phyloP scores from a whole-genome alignment of 2,797 vertebrate species.

The Bradypus variegatus region DNA sequence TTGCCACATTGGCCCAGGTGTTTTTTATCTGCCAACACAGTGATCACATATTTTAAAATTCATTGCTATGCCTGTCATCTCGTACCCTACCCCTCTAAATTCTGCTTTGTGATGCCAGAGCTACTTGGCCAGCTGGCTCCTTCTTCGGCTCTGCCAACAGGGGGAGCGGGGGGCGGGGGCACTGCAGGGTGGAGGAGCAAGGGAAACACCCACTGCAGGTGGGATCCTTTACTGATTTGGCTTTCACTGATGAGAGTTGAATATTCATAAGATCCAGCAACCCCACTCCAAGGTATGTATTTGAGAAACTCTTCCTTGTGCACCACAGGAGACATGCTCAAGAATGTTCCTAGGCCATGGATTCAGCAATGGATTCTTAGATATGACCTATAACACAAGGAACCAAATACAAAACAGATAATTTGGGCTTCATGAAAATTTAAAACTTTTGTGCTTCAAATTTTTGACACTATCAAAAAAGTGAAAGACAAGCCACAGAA shows the following conservation, averaged over 20 bases:
- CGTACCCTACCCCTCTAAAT: background rate
- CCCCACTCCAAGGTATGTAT: background rate
- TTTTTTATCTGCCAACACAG: background rate
- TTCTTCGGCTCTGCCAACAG: background rate
- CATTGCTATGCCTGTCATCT: background rate
- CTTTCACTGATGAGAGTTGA: background rate
- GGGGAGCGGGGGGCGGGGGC: background rate
- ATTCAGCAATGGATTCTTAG: too few species aligned
- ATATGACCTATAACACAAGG: too few species aligned
- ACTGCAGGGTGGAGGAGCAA: background rate
- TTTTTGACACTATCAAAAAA: too few species aligned
- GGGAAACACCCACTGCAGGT: background rate
- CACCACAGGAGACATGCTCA: background rate
- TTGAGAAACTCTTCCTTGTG: background rate
- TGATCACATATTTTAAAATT: background rate
- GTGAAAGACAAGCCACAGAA: too few species aligned
- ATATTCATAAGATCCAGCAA: background rate
- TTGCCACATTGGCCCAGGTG: background rate
- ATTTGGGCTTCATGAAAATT: too few species aligned
- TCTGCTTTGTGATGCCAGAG: background rate
- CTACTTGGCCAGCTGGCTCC: background rate
- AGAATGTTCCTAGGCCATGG: background rate
- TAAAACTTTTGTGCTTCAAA: too few species aligned
- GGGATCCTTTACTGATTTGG: background rate
- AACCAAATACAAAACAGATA: too few species aligned